Conservation (phyloP, 2,113 vertebrate genomes). For the Oncorhynchus masou region DNA sequence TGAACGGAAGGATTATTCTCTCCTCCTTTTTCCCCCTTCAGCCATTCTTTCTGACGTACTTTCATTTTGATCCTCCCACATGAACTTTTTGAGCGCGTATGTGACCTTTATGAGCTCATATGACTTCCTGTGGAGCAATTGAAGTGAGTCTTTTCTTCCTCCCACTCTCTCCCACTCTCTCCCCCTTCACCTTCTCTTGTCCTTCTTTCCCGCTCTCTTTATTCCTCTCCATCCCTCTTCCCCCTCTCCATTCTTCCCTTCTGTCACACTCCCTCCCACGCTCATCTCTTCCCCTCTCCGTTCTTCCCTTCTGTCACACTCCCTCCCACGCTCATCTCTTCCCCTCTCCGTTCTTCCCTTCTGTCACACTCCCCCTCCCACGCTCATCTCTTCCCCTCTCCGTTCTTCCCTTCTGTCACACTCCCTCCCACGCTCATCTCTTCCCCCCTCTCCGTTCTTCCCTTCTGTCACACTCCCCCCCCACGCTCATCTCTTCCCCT, state of each 20-base stretch:
- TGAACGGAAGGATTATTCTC: neutral
- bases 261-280: neutral
- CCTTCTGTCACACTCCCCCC: neutral
- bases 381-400: neutral
- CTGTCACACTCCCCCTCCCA: neutral
- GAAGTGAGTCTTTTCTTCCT: neutral
- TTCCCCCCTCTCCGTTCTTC: slow-evolving; percentile 23
- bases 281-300: neutral
- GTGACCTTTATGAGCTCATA: neutral
- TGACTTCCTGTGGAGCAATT: neutral
- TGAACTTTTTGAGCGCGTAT: neutral
- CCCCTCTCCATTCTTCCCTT: neutral
- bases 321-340: neutral
- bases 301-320: neutral
- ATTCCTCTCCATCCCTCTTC: neutral
- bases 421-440: neutral
- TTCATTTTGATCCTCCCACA: no score
- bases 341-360: neutral
- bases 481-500: neutral
- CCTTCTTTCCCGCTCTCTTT: neutral
- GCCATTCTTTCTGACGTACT: neutral
- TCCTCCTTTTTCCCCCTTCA: neutral
- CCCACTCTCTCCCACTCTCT: neutral
- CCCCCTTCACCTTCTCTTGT: neutral
- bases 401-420: no score